These are phyloP conservation scores for Halocynthia roretzi DNA, from an alignment of 23 tunicate genomes.

Conservation along the genomic window DNA sequence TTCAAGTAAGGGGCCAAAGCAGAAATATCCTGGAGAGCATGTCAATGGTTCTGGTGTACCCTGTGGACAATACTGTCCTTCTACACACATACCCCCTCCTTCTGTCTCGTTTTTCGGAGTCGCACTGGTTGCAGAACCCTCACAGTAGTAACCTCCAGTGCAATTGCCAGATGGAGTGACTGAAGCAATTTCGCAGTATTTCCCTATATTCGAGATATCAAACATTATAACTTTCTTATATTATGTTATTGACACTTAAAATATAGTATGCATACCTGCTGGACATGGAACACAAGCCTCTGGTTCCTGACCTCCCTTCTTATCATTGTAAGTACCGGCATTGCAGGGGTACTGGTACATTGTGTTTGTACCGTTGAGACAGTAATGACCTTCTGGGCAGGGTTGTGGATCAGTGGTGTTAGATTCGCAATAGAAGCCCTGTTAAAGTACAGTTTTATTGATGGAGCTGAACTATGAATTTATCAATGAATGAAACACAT, in stretches of 20 bases:
- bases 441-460: not conserved
- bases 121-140: slow-evolving; percentile 23
- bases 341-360: slow-evolving; percentile 19
- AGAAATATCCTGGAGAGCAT: slow-evolving; percentile 69
- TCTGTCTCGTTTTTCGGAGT: slow-evolving; percentile 32
- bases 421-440: slow-evolving; percentile 60
- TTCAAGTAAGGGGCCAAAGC: slow-evolving; percentile 17
- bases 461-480: not conserved
- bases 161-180: slow-evolving; percentile 44
- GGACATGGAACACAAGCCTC: slow-evolving; percentile 45
- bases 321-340: slow-evolving; percentile 63
- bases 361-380: slow-evolving; percentile 45
- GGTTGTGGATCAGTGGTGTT: slow-evolving; percentile 21
- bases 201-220: slow-evolving; percentile 25
- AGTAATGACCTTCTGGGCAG: slow-evolving; percentile 70
- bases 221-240: no score
- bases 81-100: slow-evolving; percentile 58
- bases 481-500: no score
- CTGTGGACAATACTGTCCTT: slow-evolving; percentile 70
- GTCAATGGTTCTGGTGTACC: slow-evolving; percentile 49
- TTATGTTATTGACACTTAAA: no score
- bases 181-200: slow-evolving; percentile 37
- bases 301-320: slow-evolving; percentile 8
- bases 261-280: slow-evolving; percentile 26
- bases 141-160: slow-evolving; percentile 68